Evolutionary conservation across 35 echinoderm and acorn worm genomes (phyloP).

Genomic region (Apostichopus californicus): DNA sequence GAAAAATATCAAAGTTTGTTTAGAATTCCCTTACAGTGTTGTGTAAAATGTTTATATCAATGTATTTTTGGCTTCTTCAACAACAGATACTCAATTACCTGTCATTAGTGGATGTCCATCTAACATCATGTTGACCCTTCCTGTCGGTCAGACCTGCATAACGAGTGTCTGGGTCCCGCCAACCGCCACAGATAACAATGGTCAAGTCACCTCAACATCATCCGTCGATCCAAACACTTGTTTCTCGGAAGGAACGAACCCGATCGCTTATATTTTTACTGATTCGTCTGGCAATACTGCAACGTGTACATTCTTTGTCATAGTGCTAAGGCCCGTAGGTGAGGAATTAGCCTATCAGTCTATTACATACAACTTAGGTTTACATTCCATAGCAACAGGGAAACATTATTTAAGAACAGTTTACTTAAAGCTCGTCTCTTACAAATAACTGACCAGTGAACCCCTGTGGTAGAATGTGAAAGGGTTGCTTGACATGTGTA

Average conservation of each 20-base stretch:
- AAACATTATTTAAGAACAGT: background rate
- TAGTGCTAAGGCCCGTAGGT: background rate
- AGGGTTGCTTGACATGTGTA: too few relatives aligned
- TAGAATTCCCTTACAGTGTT: too few relatives aligned
- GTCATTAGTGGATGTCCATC: constrained; percentile 25
- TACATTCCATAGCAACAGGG: background rate
- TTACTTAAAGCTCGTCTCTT: background rate
- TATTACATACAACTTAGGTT: background rate
- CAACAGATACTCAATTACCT: background rate
- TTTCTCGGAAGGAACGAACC: constrained; percentile 22
- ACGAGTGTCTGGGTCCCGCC: background rate
- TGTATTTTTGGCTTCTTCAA: background rate
- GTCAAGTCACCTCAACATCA: background rate
- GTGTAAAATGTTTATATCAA: background rate
- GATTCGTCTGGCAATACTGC: constrained; percentile 19
- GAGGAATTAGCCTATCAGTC: background rate
- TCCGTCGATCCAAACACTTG: background rate
- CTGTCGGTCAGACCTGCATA: constrained; percentile 15
- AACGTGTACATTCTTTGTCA: background rate
- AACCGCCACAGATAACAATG: constrained; percentile 16
- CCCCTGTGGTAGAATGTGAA: too few relatives aligned
- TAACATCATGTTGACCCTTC: constrained; percentile 31
- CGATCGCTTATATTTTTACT: constrained; percentile 4
- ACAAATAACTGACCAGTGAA: too few relatives aligned
- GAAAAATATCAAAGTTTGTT: too few relatives aligned